Evolutionary conservation across 2,888 invertebrate genomes (phyloP), one percentile per base, ranked within the genome.

Genomic region (Chromoteleia sp.): DNA sequence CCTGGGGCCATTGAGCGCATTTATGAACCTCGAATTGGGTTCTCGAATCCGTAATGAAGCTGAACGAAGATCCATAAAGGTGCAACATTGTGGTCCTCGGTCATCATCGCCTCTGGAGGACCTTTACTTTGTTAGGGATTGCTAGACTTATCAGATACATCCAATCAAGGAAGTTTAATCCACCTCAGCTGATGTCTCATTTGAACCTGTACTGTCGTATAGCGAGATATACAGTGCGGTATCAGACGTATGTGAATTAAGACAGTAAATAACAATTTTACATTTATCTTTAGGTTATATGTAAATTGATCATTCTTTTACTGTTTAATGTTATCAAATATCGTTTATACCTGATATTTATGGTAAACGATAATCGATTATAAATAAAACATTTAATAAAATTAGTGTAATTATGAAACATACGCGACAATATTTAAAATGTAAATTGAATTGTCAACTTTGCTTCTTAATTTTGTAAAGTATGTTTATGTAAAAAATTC

Each of bases 1-100:
- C 85, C 83, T 71, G 65, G 61, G 79, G 83, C 75, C 74, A 78
- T 71, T 63, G 77, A 68, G 67, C 71, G 80, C 84, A 83, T 89
- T 89, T 89, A 89, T 87, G 86, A 86, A 83, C 86, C 80, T 84
- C 85, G 86, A 88, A 89, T 88, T 87, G 87, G 82, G 86, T 84
- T 83, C 84, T 77, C 82, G 74, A 68, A 76, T 79, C 48, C 54
- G 67, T 74, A 76, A 79, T 76, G 68, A 83, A 79, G 76, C 74
- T 17, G 59, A 67, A 63, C 58, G 75, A 75, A 78, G 67, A 58
- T 78, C 81, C 52, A 76, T 73, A 79, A 83, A 78, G 79, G 71
- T 77, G 70, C 67, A 78, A 74, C 81, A 81, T 75, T 83, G 58
- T 84, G 58, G 68, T 54, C 45, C 61, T 54, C 39, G 56, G 76